Conservation (phyloP, 2,888 invertebrate species). For the Lycophotia porphyrea region DNA sequence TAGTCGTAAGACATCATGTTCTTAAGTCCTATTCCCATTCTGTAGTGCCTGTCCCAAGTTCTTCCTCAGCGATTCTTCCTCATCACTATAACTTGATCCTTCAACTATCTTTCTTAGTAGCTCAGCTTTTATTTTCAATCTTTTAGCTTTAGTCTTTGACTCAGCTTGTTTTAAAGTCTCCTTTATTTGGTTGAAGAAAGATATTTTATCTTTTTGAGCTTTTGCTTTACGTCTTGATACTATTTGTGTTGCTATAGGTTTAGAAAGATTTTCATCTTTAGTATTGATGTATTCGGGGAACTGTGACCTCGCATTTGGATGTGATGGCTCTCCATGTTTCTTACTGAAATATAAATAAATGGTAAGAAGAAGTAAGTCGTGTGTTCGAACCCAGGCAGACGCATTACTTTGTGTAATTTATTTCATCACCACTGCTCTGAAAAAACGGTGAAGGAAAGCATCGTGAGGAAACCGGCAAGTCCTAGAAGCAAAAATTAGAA, state of each 20-base stretch:
- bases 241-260: not conserved
- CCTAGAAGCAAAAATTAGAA: too few relatives aligned
- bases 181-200: not conserved
- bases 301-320: not conserved
- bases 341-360: not conserved
- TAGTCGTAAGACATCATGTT: not conserved
- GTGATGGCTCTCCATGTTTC: too few relatives aligned
- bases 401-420: too few relatives aligned
- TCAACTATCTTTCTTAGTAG: slow-evolving; percentile 21
- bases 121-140: not conserved
- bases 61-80: slow-evolving; percentile 26
- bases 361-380: too few relatives aligned
- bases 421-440: too few relatives aligned
- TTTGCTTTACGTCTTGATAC: too few relatives aligned
- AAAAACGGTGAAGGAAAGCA: too few relatives aligned
- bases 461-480: too few relatives aligned
- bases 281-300: rapidly evolving
- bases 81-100: slow-evolving; percentile 49
- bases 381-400: too few relatives aligned
- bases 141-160: not conserved
- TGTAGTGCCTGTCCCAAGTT: slow-evolving; percentile 31
- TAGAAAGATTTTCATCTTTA: not conserved
- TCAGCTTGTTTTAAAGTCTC: slow-evolving; percentile 7
- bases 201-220: not conserved
- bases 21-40: not conserved